Evolutionary conservation across 2,888 invertebrate genomes (phyloP).

Genomic region (Molanna angustata): DNA sequence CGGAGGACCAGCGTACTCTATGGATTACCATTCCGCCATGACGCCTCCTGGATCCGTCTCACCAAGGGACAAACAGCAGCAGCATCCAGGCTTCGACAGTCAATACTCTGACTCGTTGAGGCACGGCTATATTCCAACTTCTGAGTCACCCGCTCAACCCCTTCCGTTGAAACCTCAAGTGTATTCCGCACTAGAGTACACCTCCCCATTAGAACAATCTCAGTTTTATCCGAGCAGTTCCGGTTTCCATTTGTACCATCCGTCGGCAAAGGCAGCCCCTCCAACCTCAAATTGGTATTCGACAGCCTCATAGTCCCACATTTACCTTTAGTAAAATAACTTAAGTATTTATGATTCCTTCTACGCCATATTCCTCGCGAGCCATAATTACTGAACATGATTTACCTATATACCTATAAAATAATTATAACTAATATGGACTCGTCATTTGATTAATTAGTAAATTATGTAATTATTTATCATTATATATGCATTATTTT

Average conservation of each 20-base stretch:
- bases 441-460: no score
- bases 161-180: constrained; percentile 89
- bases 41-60: constrained; percentile 97
- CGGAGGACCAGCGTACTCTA: constrained; percentile 60
- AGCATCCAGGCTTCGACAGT: constrained; percentile 54
- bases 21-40: constrained; percentile 91
- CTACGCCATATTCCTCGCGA: constrained; percentile 15
- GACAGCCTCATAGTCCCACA: constrained; percentile 64
- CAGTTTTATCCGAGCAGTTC: constrained; percentile 82
- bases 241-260: constrained; percentile 88
- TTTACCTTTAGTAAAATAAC: constrained; percentile 12
- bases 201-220: constrained; percentile 71
- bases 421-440: no score
- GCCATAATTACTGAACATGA: constrained; percentile 19
- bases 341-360: constrained; percentile 16
- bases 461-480: no score
- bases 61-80: constrained; percentile 79
- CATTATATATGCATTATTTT: no score
- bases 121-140: constrained; percentile 48
- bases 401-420: no score
- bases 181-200: constrained; percentile 71
- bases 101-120: constrained; percentile 66
- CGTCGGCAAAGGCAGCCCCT: constrained; percentile 62
- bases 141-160: constrained; percentile 56
- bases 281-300: constrained; percentile 77